These are phyloP conservation scores for Sus scrofa DNA, from an alignment of 2,113 vertebrate genomes.

Conservation along the genomic window DNA sequence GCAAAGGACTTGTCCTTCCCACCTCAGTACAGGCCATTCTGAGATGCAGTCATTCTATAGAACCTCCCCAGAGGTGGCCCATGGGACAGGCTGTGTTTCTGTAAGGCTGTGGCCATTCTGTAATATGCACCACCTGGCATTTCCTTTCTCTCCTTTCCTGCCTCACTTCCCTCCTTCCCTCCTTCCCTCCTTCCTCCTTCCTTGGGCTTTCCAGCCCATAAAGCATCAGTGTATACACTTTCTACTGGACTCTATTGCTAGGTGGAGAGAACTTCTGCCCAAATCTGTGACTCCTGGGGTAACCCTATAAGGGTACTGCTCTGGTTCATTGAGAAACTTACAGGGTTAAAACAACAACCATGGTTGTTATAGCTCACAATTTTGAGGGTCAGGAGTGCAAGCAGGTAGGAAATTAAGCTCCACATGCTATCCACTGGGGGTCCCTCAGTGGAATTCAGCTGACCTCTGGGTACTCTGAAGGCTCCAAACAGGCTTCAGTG, in stretches of 20 bases:
- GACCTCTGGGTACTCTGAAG: background rate
- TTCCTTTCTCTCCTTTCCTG: background rate
- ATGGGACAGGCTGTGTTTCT: rapidly evolving
- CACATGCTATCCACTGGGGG: background rate
- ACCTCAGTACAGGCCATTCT: background rate
- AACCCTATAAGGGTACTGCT: background rate
- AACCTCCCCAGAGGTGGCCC: background rate
- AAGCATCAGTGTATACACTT: background rate
- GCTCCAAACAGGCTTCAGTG: background rate
- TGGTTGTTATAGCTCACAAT: background rate
- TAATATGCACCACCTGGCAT: background rate
- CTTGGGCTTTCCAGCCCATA: background rate
- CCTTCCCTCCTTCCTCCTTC: background rate
- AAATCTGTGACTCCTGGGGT: background rate
- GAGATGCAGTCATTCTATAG: background rate
- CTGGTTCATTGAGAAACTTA: background rate
- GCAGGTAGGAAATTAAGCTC: background rate
- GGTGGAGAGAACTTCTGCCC: background rate
- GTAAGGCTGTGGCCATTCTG: background rate
- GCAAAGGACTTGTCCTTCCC: background rate
- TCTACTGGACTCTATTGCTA: background rate
- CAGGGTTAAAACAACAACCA: background rate
- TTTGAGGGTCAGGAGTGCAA: background rate
- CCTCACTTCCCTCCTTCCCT: background rate
- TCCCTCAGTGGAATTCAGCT: background rate